A percentile compares a stretch with the other conserved stretches of the same genome.
Conservation (phyloP, 2,113 vertebrate species). For the Galeopterus variegatus region DNA sequence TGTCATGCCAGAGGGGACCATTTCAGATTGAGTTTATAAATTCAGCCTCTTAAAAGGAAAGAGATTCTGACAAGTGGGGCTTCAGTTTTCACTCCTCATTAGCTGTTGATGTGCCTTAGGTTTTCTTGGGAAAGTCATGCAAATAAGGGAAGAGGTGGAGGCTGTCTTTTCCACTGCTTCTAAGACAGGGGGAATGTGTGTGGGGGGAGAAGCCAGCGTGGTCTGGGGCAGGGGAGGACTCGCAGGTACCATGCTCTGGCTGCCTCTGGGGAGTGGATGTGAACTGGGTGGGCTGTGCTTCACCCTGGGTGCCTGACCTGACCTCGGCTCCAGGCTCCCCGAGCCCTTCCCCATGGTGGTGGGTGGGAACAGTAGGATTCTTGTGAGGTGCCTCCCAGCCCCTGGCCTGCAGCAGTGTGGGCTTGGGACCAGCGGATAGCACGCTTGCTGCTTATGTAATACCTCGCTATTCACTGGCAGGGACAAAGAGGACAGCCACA, state of each 20-base stretch:
- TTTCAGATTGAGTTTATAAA: neutral
- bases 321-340: neutral
- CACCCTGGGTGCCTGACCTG: neutral
- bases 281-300: neutral
- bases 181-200: neutral
- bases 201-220: rapidly evolving
- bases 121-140: slow-evolving; percentile 55
- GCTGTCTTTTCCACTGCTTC: neutral
- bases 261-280: neutral
- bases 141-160: neutral
- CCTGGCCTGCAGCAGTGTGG: rapidly evolving
- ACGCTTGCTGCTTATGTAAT: neutral
- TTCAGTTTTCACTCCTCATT: slow-evolving; percentile 62
- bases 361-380: neutral
- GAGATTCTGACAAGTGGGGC: slow-evolving; percentile 38
- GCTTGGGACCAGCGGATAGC: neutral
- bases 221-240: neutral
- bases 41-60: slow-evolving; percentile 57
- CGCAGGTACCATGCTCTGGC: neutral
- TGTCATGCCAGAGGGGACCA: neutral
- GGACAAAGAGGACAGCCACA: neutral
- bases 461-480: neutral
- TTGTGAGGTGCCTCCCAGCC: neutral
- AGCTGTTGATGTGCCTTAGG: slow-evolving; percentile 16
- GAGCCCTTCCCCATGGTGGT: neutral